Evolutionary conservation across 2,888 invertebrate species (phyloP).

Genomic region (Eupithecia subumbrata): DNA sequence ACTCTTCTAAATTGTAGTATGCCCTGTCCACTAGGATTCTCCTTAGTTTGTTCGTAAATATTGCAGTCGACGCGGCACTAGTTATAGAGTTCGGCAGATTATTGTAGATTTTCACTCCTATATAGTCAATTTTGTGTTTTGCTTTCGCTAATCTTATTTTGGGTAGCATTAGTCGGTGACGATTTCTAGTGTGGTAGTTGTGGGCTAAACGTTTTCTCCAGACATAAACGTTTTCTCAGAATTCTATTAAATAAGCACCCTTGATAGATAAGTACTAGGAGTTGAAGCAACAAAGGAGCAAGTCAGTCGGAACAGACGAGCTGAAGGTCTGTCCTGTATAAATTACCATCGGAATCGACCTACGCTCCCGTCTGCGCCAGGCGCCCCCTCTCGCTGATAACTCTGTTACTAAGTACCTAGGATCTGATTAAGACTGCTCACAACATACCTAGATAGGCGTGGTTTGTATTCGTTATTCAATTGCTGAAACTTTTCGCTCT

Average conservation of each 20-base stretch:
- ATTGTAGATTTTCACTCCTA: too few relatives aligned
- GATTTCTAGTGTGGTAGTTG: too few relatives aligned
- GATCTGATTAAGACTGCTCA: not conserved
- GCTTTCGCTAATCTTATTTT: too few relatives aligned
- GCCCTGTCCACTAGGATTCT: too few relatives aligned
- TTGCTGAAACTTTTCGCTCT: not conserved
- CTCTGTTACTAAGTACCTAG: constrained; percentile 13
- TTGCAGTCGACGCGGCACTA: too few relatives aligned
- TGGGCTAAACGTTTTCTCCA: too few relatives aligned
- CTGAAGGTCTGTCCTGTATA: constrained; percentile 44
- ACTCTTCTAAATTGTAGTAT: too few relatives aligned
- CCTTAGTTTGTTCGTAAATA: too few relatives aligned
- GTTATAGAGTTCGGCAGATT: too few relatives aligned
- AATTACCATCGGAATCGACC: constrained; percentile 45
- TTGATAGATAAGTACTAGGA: constrained; percentile 45
- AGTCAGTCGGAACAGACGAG: constrained; percentile 44
- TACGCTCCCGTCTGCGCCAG: constrained; percentile 37
- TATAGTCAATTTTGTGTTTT: too few relatives aligned
- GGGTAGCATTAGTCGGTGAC: too few relatives aligned
- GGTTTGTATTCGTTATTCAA: not conserved
- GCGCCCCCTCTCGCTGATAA: constrained; percentile 26
- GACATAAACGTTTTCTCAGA: constrained; percentile 4
- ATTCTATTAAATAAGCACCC: constrained; percentile 29
- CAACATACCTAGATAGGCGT: constrained; percentile 1
- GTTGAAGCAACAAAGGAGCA: constrained; percentile 49